Percentiles rank a stretch among this genome's conserved stretches.
These are phyloP conservation scores for Leucophenga maculata DNA, from an alignment of 2,888 invertebrate species.

Conservation along the genomic window DNA sequence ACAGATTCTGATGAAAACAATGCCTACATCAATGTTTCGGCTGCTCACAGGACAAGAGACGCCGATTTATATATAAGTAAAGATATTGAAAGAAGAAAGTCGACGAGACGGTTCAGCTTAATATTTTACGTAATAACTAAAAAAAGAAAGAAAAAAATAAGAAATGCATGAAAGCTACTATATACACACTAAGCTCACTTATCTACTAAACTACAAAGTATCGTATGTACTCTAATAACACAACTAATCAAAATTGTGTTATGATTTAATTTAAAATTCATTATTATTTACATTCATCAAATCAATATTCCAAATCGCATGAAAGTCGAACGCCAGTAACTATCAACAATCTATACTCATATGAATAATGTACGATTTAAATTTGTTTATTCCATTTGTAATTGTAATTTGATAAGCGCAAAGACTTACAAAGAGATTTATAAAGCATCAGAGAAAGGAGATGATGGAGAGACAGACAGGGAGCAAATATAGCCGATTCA, in stretches of 20 bases:
- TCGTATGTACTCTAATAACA: no score
- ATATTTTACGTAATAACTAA: constrained; percentile 18
- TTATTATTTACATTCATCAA: neutral
- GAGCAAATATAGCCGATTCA: no score
- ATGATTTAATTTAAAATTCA: neutral
- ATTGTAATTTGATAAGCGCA: constrained; percentile 4
- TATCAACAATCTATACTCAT: constrained; percentile 6
- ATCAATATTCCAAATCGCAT: neutral
- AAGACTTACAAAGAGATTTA: neutral
- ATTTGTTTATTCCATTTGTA: neutral
- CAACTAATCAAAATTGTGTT: neutral
- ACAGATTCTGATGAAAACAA: constrained; percentile 99
- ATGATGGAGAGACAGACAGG: neutral
- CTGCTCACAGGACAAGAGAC: constrained; percentile 99
- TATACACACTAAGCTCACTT: constrained; percentile 5
- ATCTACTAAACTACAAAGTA: neutral
- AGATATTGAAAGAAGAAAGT: constrained; percentile 18
- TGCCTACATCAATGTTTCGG: constrained; percentile 99
- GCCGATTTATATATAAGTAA: constrained; percentile 93
- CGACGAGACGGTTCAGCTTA: constrained; percentile 7
- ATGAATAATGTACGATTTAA: neutral
- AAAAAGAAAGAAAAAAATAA: no score
- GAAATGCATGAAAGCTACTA: constrained; percentile 11
- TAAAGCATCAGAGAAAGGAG: neutral
- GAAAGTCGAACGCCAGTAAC: neutral